phyloP scores from a whole-genome alignment of 1,140 invertebrate species.

The Caenorhabditis briggsae region DNA sequence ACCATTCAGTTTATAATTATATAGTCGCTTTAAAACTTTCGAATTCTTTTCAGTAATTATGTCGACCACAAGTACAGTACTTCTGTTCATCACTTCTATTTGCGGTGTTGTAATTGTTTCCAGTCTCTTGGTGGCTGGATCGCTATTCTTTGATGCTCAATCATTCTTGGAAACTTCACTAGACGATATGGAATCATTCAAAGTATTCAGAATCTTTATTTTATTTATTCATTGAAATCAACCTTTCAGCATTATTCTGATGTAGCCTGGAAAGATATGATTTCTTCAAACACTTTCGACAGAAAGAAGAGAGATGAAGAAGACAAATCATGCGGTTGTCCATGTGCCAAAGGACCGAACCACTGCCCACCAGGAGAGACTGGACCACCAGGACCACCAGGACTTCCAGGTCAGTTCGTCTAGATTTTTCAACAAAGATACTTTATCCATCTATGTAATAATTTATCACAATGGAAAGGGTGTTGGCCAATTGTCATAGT shows the following conservation, averaged over 20 bases:
- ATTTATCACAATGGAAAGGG: no score
- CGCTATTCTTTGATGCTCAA: conserved; percentile 53
- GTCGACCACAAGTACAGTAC: conserved; percentile 47
- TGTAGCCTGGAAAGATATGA: conserved; percentile 57
- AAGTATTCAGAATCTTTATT: background rate
- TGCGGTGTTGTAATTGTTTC: conserved; percentile 22
- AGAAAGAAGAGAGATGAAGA: conserved; percentile 15
- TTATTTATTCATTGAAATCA: background rate
- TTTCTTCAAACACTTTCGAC: background rate
- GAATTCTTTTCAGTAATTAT: conserved; percentile 15
- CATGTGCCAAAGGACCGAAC: conserved; percentile 16
- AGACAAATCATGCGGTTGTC: conserved; percentile 35
- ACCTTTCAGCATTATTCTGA: conserved; percentile 39
- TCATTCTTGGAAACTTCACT: conserved; percentile 39
- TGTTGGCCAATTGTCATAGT: background rate
- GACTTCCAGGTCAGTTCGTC: conserved; percentile 5
- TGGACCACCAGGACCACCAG: conserved; percentile 47
- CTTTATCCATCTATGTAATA: no score
- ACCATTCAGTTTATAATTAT: background rate
- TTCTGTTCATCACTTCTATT: conserved; percentile 38
- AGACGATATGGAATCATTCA: conserved; percentile 48
- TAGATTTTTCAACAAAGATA: no score
- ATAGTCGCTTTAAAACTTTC: background rate
- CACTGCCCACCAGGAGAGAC: conserved; percentile 50
- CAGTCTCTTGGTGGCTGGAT: conserved; percentile 49